Percentiles rank a stretch among this genome's conserved stretches.
Evolutionary conservation across 2,113 vertebrate genomes (phyloP).

Genomic region (Sturnira hondurensis): DNA sequence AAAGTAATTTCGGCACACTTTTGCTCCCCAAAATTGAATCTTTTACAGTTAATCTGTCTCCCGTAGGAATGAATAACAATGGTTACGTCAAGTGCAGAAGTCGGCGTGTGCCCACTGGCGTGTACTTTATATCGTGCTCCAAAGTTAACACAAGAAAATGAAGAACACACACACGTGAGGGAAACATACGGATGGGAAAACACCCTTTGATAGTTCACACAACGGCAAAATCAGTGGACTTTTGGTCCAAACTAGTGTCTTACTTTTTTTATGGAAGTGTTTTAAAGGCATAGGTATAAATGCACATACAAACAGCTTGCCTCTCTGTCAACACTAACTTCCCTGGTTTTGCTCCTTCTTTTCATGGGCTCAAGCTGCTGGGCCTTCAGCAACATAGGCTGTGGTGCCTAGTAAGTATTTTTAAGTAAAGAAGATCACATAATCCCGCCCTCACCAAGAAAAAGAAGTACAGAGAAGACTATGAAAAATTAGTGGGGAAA

Average conservation of each 20-base stretch:
- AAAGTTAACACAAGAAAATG: not conserved
- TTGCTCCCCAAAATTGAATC: not conserved
- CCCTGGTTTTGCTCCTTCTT: not conserved
- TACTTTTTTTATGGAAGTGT: not conserved
- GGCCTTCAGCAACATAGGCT: not conserved
- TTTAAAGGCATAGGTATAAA: not conserved
- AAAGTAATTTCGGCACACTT: not conserved
- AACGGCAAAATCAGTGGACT: constrained; percentile 56
- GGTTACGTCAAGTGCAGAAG: not conserved
- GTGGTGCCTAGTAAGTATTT: not conserved
- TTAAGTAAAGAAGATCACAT: not conserved
- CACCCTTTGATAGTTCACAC: constrained; percentile 52
- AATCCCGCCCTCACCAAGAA: not conserved
- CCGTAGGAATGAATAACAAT: not conserved
- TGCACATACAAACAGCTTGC: too few species aligned
- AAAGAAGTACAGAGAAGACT: not conserved
- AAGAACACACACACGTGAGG: not conserved
- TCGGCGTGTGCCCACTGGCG: not conserved
- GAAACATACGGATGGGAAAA: constrained; percentile 44
- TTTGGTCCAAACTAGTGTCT: not conserved
- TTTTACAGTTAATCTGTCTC: not conserved
- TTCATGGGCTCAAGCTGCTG: not conserved
- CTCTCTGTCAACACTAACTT: not conserved
- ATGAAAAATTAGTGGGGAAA: not conserved
- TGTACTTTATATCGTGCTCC: not conserved